Base-by-base conservation (phyloP, 2,888 invertebrate genomes). In the Dorcus hopei region DNA sequence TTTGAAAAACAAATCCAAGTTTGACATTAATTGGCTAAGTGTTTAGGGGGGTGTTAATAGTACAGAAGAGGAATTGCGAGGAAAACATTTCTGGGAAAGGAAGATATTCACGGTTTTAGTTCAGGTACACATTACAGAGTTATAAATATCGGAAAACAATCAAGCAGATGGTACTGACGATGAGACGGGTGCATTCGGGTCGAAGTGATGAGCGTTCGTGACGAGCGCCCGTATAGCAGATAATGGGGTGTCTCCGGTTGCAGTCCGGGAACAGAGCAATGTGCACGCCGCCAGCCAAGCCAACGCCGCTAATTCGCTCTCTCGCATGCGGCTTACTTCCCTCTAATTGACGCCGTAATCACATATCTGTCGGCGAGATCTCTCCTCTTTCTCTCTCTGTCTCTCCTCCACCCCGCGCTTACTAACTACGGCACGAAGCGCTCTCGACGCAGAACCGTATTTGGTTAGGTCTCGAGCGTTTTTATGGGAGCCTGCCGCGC, bases 181-280 rank as follows among this genome's bases (percentile, higher is more conserved):
- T 52, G 57, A 45, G 40, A 52, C 52, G 39, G 55, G 57, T 51
- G 19, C 41, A 55, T 45, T 45, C 23, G 45, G 45, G 45, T 45
- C 48, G 57, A 39, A 33, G 41, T 47, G 57, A 48, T 45, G 57
- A 52, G 52, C 38, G 57, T 51, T 52, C 57, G 57, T 52, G 57
- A 45, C 45, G 45, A 45, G 45, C 45, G 23, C 45, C 55, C 50
- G 51, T 49, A 49, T 43, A 56, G 56, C 51, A 52, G 19, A 48
- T 48, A 41, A 48, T 48, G 68, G 68, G 77, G 78, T 79, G 75
- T 75, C 58, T 59, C 63, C 72, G 74, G 72, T 70, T 73, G 74
- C 77, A 78, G 79, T 79, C 77, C 78, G 79, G 79, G 79, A 78
- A 77, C 78, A 70, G 66, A 70, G 73, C 72, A 72, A 68, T 68